Evolutionary conservation across 2,888 invertebrate genomes (phyloP).

Genomic region (Spodoptera picta): DNA sequence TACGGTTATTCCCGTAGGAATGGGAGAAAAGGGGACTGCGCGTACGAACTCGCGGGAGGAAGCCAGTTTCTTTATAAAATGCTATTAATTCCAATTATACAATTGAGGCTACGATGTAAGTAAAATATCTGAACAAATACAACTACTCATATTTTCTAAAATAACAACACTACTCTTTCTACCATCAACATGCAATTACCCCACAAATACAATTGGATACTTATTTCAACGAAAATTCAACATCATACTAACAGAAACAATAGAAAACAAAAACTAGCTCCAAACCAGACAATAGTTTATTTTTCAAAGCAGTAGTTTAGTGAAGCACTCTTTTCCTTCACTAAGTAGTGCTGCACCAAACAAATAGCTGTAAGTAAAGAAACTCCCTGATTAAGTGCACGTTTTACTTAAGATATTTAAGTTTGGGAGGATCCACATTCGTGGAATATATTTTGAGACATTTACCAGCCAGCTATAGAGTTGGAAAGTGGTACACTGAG

Average conservation of each 20-base stretch:
- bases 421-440: conserved; percentile 27
- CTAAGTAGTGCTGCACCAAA: conserved; percentile 39
- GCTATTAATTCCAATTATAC: too few species aligned
- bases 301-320: conserved; percentile 46
- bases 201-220: background rate
- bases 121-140: too few species aligned
- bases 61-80: too few species aligned
- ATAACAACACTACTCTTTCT: too few species aligned
- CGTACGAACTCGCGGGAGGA: too few species aligned
- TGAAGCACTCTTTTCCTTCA: conserved; percentile 28
- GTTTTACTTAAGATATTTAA: conserved; percentile 51
- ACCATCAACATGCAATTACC: background rate
- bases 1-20: too few species aligned
- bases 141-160: too few species aligned
- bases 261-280: conserved; percentile 15
- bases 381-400: conserved; percentile 52
- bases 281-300: conserved; percentile 42
- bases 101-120: too few species aligned
- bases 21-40: too few species aligned
- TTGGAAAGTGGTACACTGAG: conserved; percentile 15
- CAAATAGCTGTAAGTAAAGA: conserved; percentile 40
- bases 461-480: conserved; percentile 18
- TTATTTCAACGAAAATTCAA: background rate
- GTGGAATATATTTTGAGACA: conserved; percentile 30
- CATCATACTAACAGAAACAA: conserved; percentile 16